phyloP scores from a whole-genome alignment of 2,797 vertebrate species.

The Manis pentadactyla region DNA sequence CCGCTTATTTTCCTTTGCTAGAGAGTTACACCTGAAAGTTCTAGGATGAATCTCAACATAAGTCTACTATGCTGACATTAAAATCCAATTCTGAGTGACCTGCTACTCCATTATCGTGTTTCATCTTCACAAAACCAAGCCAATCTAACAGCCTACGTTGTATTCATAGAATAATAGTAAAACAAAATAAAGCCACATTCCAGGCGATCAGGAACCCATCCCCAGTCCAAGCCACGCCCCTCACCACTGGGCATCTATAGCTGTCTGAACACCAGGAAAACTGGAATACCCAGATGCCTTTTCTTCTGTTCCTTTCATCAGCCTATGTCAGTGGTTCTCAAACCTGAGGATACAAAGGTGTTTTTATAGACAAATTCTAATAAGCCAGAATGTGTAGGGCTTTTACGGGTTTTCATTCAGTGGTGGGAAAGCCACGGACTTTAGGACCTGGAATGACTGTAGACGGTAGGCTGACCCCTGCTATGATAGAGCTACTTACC shows the following conservation, averaged over 20 bases:
- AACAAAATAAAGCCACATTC: background rate
- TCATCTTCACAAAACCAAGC: background rate
- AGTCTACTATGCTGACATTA: background rate
- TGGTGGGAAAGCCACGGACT: background rate
- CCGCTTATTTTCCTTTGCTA: background rate
- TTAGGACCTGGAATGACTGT: background rate
- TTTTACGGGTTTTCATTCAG: background rate
- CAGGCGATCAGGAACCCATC: background rate
- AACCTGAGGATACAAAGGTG: background rate
- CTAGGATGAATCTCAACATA: background rate
- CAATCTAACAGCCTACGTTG: background rate
- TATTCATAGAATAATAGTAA: background rate
- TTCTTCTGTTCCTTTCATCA: background rate
- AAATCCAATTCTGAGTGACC: background rate
- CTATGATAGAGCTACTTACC: no score
- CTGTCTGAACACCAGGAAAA: background rate
- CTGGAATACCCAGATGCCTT: background rate
- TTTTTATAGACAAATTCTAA: background rate
- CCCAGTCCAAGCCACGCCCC: background rate
- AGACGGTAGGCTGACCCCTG: background rate
- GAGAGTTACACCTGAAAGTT: background rate
- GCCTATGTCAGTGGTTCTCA: background rate
- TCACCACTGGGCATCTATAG: background rate
- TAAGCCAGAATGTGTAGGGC: background rate
- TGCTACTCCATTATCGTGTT: background rate